These are phyloP conservation scores for Ctenoplectra terminalis DNA, from an alignment of 1,140 invertebrate species.

Conservation along the genomic window DNA sequence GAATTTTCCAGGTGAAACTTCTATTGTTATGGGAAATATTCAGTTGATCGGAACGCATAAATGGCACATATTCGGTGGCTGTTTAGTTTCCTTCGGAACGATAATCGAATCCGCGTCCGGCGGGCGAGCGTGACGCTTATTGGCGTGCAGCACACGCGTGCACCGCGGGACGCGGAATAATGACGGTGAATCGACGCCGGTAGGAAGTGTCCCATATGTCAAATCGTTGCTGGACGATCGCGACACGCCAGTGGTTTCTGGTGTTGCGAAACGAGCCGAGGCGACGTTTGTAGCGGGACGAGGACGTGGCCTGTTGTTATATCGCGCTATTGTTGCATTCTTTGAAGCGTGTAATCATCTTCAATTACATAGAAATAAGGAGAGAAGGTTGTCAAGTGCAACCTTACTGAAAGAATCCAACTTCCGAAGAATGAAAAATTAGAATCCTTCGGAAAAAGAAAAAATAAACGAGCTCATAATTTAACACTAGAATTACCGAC, in stretches of 20 bases:
- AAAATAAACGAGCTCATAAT: too few species aligned
- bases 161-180: constrained; percentile 28
- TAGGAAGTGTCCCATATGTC: constrained; percentile 50
- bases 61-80: not conserved
- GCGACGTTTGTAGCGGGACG: not conserved
- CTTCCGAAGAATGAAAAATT: too few species aligned
- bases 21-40: not conserved
- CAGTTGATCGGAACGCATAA: not conserved
- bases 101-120: constrained; percentile 40
- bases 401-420: too few species aligned
- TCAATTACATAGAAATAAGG: not conserved
- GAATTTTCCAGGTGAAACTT: not conserved
- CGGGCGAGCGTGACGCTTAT: constrained; percentile 44
- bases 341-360: not conserved
- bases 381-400: too few species aligned
- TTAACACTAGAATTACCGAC: too few species aligned
- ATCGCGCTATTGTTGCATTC: not conserved
- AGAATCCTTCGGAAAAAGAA: too few species aligned
- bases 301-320: not conserved
- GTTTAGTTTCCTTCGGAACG: constrained; percentile 32
- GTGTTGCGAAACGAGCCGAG: constrained; percentile 29
- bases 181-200: constrained; percentile 39
- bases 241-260: constrained; percentile 21
- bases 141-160: constrained; percentile 36
- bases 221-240: constrained; percentile 39